Evolutionary conservation across 2,113 vertebrate genomes (phyloP).

Genomic region (Catharus minimus): DNA sequence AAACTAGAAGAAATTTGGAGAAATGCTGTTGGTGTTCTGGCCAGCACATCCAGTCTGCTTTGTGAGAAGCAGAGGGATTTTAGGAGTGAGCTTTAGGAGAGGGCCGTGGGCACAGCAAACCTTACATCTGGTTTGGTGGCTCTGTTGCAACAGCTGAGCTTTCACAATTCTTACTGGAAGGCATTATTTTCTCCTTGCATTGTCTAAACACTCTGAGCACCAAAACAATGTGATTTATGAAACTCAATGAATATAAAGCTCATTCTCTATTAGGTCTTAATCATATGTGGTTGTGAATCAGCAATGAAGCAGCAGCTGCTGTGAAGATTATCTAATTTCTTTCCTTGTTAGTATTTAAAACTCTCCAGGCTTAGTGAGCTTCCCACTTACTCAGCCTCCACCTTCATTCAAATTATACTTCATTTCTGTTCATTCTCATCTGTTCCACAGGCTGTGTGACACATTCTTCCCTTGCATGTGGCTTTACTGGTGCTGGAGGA

Average conservation of each 20-base stretch:
- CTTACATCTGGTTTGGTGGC: not conserved
- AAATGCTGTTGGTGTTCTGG: not conserved
- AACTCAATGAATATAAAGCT: not conserved
- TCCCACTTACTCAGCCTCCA: slow-evolving; percentile 14
- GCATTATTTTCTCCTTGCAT: slow-evolving; percentile 30
- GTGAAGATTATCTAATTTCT: slow-evolving; percentile 19
- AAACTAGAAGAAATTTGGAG: not conserved
- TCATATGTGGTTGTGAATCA: slow-evolving; percentile 16
- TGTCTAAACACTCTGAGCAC: slow-evolving; percentile 30
- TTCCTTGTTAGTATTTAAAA: slow-evolving; percentile 34
- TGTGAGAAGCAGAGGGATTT: not conserved
- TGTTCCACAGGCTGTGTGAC: not conserved
- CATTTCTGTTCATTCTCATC: not conserved
- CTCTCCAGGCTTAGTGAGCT: not conserved
- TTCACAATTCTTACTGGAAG: slow-evolving; percentile 44
- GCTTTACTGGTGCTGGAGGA: not conserved
- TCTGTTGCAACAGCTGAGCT: slow-evolving; percentile 18
- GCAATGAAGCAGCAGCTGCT: not conserved
- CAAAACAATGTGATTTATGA: slow-evolving; percentile 34
- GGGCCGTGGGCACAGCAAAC: not conserved
- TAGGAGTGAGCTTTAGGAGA: not conserved
- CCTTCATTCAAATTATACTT: not conserved
- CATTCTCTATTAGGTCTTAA: not conserved
- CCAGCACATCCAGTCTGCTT: not conserved
- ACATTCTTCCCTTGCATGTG: not conserved